A percentile compares a stretch with the other conserved stretches of the same genome.
Evolutionary conservation across 2,113 vertebrate genomes (phyloP).

Genomic region (Rana temporaria): DNA sequence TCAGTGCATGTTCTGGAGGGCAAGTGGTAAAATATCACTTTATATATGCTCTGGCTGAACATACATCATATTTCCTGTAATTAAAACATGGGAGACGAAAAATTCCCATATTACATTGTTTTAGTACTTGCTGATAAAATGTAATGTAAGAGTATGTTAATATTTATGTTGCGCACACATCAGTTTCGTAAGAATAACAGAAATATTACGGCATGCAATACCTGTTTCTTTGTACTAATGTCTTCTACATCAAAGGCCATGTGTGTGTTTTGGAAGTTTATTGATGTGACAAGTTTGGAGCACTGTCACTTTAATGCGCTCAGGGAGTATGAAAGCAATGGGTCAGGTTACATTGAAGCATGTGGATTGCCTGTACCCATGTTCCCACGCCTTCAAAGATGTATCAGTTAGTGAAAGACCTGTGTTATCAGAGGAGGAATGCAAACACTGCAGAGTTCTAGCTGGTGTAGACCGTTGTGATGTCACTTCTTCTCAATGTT

Average conservation of each 20-base stretch:
- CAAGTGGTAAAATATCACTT: no score
- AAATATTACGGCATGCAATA: neutral
- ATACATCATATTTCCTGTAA: no score
- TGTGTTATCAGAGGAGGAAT: constrained; percentile 35
- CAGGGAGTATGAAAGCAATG: neutral
- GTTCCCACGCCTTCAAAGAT: constrained; percentile 50
- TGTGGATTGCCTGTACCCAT: neutral
- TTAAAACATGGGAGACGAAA: no score
- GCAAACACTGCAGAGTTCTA: constrained; percentile 26
- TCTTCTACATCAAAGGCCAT: constrained; percentile 14
- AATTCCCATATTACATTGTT: no score
- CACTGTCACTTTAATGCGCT: constrained; percentile 19
- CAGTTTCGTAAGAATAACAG: neutral
- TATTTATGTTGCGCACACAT: neutral
- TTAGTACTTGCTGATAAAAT: neutral
- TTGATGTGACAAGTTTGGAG: constrained; percentile 5
- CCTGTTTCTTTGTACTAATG: neutral
- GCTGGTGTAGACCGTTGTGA: constrained; percentile 16
- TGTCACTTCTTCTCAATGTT: constrained; percentile 40
- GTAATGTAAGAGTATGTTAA: neutral
- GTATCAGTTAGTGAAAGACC: constrained; percentile 27
- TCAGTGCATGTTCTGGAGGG: no score
- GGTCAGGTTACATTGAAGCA: constrained; percentile 12
- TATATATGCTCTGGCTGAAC: no score
- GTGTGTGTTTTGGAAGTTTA: neutral